These are phyloP conservation scores for Crenichthys baileyi DNA, from an alignment of 2,797 vertebrate species.

Conservation along the genomic window DNA sequence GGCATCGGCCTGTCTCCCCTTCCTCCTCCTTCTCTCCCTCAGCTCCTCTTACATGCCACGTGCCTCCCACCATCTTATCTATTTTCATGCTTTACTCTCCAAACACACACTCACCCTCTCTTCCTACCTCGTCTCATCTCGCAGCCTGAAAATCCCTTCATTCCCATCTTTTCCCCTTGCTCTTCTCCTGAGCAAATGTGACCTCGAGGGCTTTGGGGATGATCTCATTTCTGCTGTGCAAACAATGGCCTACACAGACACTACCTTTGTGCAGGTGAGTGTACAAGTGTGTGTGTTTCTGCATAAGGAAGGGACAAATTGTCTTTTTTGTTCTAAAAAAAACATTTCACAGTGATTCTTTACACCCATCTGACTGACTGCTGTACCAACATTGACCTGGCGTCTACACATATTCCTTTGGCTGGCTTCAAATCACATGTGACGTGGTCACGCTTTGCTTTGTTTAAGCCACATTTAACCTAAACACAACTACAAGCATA, in stretches of 20 bases:
- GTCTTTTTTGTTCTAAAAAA: slow-evolving; percentile 60
- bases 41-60: slow-evolving; percentile 5
- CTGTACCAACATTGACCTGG: slow-evolving; percentile 47
- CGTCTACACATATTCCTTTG: slow-evolving; percentile 21
- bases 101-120: slow-evolving; percentile 39
- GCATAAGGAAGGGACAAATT: slow-evolving; percentile 65
- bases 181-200: slow-evolving; percentile 50
- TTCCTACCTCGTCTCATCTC: slow-evolving; percentile 26
- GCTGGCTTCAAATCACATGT: slow-evolving; percentile 42
- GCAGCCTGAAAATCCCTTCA: slow-evolving; percentile 11
- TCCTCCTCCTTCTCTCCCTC: slow-evolving; percentile 6
- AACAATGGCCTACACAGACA: slow-evolving; percentile 46
- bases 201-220: slow-evolving; percentile 59
- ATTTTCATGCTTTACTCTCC: slow-evolving; percentile 46
- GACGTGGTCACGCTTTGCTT: slow-evolving; percentile 20
- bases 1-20: slow-evolving; percentile 8
- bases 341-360: slow-evolving; percentile 56
- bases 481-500: not conserved
- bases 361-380: slow-evolving; percentile 55
- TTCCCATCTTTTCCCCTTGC: slow-evolving; percentile 15
- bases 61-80: slow-evolving; percentile 41
- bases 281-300: slow-evolving; percentile 17
- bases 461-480: slow-evolving; percentile 25
- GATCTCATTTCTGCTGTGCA: slow-evolving; percentile 63
- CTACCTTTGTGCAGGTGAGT: slow-evolving; percentile 22